Base-by-base conservation (phyloP, 2,797 vertebrate species). In the Anomalospiza imberbis region DNA sequence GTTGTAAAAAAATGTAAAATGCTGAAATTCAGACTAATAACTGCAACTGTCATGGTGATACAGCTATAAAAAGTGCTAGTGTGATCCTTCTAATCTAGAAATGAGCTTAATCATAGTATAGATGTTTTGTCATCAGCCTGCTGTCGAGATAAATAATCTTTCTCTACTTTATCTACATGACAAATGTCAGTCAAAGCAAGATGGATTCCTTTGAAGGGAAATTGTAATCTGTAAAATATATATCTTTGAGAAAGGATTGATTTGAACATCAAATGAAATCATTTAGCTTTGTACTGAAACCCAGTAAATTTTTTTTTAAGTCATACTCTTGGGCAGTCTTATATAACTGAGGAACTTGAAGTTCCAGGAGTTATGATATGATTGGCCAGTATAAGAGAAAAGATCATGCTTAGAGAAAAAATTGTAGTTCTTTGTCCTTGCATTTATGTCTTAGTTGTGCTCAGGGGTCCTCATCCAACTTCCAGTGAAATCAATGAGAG, bases 121-220 rank as follows among this genome's bases (percentile, higher is more conserved):
- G 83, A 68, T 68, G 28, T 77, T 92, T 89, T 95, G 62, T 73
- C 71, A 85, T 91, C 81, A 95, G 61, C 17, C 38, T 58, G 26
- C 70, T 95, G 75, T 85, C 8, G 2, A 90, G 68, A 83, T 61
- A 89, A 93, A 93, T 86, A 88, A 86, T 72, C 36, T 85, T 85
- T 36, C 50, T 91, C 4, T 75, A 19, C 42, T 54, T 7, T 65
- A 89, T 77, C 84, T 77, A 62, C 29, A 20, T 75, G 92, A 93
- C 54, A 92, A 93, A 94, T 50, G 54, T 67, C 85, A 95, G 57
- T 94, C 92, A 95, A 90, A 95, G 45, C 36, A 91, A 91, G 53
- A n/a, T 16, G 4, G 54, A 93, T 82, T 89, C 32, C 80, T 91
- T 36, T 88, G 80, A 88, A 81, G 40, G 44, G 63, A 83, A 95